A percentile compares a stretch with the other conserved stretches of the same genome.
phyloP scores from a whole-genome alignment of 1,140 invertebrate genomes.

The Papilio polyxenes region DNA sequence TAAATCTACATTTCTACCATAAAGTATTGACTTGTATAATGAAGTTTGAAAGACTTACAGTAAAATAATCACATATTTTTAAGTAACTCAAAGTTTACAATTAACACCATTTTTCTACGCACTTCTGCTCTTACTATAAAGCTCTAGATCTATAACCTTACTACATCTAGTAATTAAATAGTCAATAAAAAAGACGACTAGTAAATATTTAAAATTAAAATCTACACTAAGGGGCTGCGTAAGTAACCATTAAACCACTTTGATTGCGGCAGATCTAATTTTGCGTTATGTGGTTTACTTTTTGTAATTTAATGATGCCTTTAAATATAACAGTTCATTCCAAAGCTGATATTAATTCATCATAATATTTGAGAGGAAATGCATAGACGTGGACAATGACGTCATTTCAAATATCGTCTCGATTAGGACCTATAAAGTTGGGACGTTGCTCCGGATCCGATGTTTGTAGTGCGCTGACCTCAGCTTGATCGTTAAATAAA shows the following conservation, averaged over 20 bases:
- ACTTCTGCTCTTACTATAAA: too few species aligned
- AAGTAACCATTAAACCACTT: too few species aligned
- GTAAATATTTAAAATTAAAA: too few species aligned
- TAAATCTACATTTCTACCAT: background rate
- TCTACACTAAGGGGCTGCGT: too few species aligned
- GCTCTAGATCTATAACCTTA: too few species aligned
- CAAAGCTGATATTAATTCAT: background rate
- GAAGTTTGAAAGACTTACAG: background rate
- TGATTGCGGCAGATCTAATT: too few species aligned
- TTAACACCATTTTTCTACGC: too few species aligned
- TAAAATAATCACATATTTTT: background rate
- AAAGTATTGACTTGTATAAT: background rate
- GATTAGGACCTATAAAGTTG: constrained; percentile 69
- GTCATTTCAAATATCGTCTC: constrained; percentile 61
- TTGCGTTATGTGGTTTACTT: too few species aligned
- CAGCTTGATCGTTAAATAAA: constrained; percentile 57
- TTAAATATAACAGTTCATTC: background rate
- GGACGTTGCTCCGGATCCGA: constrained; percentile 53
- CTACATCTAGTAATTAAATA: too few species aligned
- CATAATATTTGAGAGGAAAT: constrained; percentile 54
- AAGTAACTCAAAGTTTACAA: background rate
- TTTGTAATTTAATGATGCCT: background rate
- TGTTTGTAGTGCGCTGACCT: constrained; percentile 68
- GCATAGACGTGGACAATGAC: constrained; percentile 56
- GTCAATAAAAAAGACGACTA: too few species aligned